These are phyloP conservation scores for Ceratitis capitata DNA, from an alignment of 1,140 invertebrate genomes.

Conservation along the genomic window DNA sequence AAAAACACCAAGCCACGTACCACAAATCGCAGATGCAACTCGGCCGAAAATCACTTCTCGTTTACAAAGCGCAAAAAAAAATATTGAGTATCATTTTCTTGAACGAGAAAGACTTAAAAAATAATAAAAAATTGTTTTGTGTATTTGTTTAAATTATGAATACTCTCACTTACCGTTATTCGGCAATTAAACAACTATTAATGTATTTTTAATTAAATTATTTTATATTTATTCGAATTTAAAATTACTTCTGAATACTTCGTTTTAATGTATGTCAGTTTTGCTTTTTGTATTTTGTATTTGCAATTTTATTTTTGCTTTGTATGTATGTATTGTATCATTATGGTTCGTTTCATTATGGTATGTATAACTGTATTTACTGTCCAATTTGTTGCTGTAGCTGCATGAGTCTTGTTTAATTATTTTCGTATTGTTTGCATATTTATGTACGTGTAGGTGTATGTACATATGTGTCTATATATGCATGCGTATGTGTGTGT, in stretches of 20 bases:
- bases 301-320: background rate
- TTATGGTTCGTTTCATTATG: background rate
- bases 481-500: background rate
- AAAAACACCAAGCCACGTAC: too few relatives aligned
- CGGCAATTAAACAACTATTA: background rate
- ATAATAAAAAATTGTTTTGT: too few relatives aligned
- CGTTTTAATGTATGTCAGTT: background rate
- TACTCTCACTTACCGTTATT: too few relatives aligned
- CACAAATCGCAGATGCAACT: too few relatives aligned
- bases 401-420: background rate
- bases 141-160: too few relatives aligned
- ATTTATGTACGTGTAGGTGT: background rate
- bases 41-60: too few relatives aligned
- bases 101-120: too few relatives aligned
- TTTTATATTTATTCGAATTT: constrained; percentile 35
- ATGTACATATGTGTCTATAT: background rate
- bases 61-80: too few relatives aligned
- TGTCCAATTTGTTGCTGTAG: constrained; percentile 1
- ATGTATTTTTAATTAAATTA: constrained; percentile 9
- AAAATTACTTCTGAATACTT: constrained; percentile 20
- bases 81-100: too few relatives aligned
- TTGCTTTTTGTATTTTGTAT: background rate
- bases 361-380: background rate
- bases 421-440: background rate
- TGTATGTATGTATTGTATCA: background rate